Percentiles rank a stretch among this genome's conserved stretches.
These are phyloP conservation scores for Heliconius melpomene DNA, from an alignment of 1,140 invertebrate genomes.

Conservation along the genomic window DNA sequence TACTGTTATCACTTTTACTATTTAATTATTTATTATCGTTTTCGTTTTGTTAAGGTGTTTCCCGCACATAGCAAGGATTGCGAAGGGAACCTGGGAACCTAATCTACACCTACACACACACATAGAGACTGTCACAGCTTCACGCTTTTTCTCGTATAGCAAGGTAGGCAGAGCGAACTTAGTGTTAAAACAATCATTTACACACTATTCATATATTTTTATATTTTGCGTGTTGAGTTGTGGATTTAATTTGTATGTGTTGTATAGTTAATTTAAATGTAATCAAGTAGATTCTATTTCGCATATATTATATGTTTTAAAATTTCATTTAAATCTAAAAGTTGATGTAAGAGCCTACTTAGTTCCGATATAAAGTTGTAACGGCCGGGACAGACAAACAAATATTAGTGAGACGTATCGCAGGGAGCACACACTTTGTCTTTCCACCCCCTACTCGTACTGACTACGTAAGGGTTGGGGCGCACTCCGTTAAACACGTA, in stretches of 20 bases:
- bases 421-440: constrained; percentile 39
- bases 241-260: too few species aligned
- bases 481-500: constrained; percentile 22
- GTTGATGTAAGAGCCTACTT: background rate
- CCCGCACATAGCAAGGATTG: too few species aligned
- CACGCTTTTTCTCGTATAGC: background rate
- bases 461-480: constrained; percentile 16
- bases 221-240: too few species aligned
- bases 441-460: constrained; percentile 14
- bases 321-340: background rate
- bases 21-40: background rate
- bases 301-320: background rate
- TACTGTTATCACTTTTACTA: background rate
- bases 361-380: constrained; percentile 24
- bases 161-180: background rate
- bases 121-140: background rate
- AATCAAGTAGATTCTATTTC: too few species aligned
- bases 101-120: too few species aligned
- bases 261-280: too few species aligned
- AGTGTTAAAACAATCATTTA: too few species aligned
- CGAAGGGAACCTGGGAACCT: too few species aligned
- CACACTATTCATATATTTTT: background rate
- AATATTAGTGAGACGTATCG: constrained; percentile 34
- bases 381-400: constrained; percentile 21
- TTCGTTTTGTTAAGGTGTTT: background rate